Percentiles rank a stretch among this genome's conserved stretches.
Conservation (phyloP, 2,888 invertebrate species). For the Sesamia inferens region DNA sequence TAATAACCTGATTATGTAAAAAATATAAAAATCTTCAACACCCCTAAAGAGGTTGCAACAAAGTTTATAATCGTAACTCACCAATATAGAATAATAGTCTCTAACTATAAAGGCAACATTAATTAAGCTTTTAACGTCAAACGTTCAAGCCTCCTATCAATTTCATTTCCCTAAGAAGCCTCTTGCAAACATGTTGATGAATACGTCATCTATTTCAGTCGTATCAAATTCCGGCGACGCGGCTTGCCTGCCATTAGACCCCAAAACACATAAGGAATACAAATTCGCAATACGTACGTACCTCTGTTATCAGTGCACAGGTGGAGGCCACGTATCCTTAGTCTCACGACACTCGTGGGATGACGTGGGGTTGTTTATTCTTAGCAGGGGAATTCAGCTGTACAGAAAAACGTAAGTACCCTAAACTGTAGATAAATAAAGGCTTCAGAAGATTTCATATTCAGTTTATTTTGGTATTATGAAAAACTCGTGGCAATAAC, state of each 20-base stretch:
- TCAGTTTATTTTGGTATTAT: neutral
- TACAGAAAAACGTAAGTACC: conserved; percentile 2
- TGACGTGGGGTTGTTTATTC: conserved; percentile 44
- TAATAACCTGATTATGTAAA: too few species aligned
- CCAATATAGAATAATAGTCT: neutral
- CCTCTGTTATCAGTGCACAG: conserved; percentile 55
- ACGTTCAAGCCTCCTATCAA: neutral
- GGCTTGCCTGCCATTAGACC: conserved; percentile 32
- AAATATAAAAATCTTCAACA: too few species aligned
- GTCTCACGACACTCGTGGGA: conserved; percentile 48
- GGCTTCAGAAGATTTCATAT: neutral
- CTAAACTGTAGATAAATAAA: conserved; percentile 23
- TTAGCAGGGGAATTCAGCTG: conserved; percentile 36
- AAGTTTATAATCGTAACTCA: neutral
- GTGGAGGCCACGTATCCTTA: conserved; percentile 41
- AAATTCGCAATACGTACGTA: conserved; percentile 40
- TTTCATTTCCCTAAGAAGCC: neutral
- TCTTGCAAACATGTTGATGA: conserved; percentile 37
- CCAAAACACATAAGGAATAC: conserved; percentile 35
- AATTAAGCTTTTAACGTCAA: neutral
- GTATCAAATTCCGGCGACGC: conserved; percentile 44
- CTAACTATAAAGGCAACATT: neutral
- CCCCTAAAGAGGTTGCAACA: too few species aligned
- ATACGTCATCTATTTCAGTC: conserved; percentile 41
- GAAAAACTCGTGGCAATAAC: neutral